phyloP scores from a whole-genome alignment of 2,113 vertebrate genomes.

The Epinephelus lanceolatus region DNA sequence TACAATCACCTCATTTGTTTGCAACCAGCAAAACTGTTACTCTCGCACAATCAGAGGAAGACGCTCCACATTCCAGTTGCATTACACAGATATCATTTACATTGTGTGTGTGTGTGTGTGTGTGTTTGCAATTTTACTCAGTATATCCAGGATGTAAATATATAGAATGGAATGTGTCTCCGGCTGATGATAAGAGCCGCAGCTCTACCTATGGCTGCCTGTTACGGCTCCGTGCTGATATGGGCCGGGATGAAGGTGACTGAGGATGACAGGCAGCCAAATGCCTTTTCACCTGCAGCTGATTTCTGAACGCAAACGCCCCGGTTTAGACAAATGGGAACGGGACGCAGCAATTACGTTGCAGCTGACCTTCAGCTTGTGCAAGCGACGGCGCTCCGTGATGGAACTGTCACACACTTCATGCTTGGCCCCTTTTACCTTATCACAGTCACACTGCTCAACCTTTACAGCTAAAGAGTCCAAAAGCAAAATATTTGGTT shows the following conservation, averaged over 20 bases:
- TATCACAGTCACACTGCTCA: slow-evolving; percentile 9
- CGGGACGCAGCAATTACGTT: slow-evolving; percentile 35
- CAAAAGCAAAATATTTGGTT: background rate
- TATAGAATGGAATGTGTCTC: background rate
- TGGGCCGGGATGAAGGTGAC: slow-evolving; percentile 66
- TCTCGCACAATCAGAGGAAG: slow-evolving; percentile 1
- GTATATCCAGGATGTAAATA: background rate
- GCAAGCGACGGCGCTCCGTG: slow-evolving; percentile 16
- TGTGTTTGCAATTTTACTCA: slow-evolving; percentile 4
- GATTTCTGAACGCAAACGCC: slow-evolving; percentile 56
- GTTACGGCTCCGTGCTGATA: slow-evolving; percentile 23
- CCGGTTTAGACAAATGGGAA: slow-evolving; percentile 70
- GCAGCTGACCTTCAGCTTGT: slow-evolving; percentile 71
- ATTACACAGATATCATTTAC: background rate
- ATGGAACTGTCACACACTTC: slow-evolving; percentile 69
- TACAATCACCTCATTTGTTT: background rate
- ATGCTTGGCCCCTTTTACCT: slow-evolving; percentile 31
- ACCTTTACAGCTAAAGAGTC: slow-evolving; percentile 3
- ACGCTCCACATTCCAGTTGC: background rate
- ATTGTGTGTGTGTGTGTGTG: background rate
- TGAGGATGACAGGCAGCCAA: slow-evolving; percentile 74
- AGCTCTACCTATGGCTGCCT: slow-evolving; percentile 31
- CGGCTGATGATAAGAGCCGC: slow-evolving; percentile 28
- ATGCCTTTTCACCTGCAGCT: slow-evolving; percentile 72
- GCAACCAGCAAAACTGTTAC: background rate